Conservation (phyloP, 2,797 vertebrate genomes). For the Ptychobarbus kaznakovi region DNA sequence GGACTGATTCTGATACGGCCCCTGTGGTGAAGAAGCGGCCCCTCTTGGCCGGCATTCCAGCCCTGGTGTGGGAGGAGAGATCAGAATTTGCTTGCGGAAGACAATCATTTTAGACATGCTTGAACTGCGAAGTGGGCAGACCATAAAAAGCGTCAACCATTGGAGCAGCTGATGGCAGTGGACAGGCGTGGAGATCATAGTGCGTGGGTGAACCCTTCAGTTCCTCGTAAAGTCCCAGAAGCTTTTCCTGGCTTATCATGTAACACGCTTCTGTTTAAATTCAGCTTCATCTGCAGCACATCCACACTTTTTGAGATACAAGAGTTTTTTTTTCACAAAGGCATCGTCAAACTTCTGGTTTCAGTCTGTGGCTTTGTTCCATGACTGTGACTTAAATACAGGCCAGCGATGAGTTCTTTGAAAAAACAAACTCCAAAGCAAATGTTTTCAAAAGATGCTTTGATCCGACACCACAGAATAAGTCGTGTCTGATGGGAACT, state of each 20-base stretch:
- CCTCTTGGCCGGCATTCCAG: slow-evolving; percentile 57
- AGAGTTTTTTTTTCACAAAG: slow-evolving; percentile 27
- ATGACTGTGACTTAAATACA: slow-evolving; percentile 1
- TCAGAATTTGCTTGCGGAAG: slow-evolving; percentile 63
- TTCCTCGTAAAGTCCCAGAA: slow-evolving; percentile 7
- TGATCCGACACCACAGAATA: slow-evolving; percentile 18
- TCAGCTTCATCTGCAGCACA: slow-evolving; percentile 5
- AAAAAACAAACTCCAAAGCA: slow-evolving; percentile 5
- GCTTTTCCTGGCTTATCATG: neutral
- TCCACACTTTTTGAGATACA: neutral
- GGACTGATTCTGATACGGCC: slow-evolving; percentile 63
- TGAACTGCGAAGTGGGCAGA: slow-evolving; percentile 62
- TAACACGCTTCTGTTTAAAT: slow-evolving; percentile 33
- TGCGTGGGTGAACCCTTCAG: slow-evolving; percentile 36
- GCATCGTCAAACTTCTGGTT: slow-evolving; percentile 17
- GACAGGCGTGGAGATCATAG: slow-evolving; percentile 75
- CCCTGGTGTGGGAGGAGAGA: slow-evolving; percentile 54
- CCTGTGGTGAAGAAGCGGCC: slow-evolving; percentile 47
- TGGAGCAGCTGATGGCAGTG: slow-evolving; percentile 70
- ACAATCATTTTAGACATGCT: slow-evolving; percentile 65
- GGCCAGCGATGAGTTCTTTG: neutral
- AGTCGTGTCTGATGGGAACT: neutral
- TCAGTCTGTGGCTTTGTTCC: slow-evolving; percentile 8
- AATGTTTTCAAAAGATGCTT: slow-evolving; percentile 20
- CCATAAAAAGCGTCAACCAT: slow-evolving; percentile 73